A percentile compares a stretch with the other conserved stretches of the same genome.
These are phyloP conservation scores for Empidonax traillii DNA, from an alignment of 2,113 vertebrate genomes.

Conservation along the genomic window DNA sequence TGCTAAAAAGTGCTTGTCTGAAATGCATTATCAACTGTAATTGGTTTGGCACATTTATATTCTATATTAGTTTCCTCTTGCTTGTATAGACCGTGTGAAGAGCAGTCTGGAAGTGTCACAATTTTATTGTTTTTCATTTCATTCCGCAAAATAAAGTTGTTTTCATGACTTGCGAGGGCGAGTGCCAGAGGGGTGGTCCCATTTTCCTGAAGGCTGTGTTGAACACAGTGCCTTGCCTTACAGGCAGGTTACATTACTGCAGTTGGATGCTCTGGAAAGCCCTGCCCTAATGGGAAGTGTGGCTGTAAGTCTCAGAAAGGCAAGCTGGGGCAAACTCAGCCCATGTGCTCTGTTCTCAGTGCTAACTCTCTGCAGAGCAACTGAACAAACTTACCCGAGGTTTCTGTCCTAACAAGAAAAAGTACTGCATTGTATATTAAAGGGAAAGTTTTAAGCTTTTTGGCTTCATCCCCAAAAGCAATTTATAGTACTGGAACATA, in stretches of 20 bases:
- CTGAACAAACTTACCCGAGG: not conserved
- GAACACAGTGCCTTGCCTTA: not conserved
- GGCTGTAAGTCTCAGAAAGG: not conserved
- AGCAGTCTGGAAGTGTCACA: not conserved
- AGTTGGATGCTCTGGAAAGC: not conserved
- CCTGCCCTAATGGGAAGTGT: not conserved
- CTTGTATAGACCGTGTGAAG: not conserved
- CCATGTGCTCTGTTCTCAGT: accelerated
- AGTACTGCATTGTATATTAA: not conserved
- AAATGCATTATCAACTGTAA: not conserved
- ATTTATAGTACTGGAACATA: not conserved
- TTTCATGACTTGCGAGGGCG: not conserved
- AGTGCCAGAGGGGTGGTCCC: not conserved
- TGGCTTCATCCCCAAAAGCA: not conserved
- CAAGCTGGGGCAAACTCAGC: not conserved
- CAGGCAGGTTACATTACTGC: not conserved
- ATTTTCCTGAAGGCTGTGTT: not conserved
- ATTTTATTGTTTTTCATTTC: not conserved
- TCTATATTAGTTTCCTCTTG: not conserved
- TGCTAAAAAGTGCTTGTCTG: not conserved
- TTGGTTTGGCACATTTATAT: not conserved
- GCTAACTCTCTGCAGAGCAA: not conserved
- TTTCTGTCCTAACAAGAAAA: conserved; percentile 11
- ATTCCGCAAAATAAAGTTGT: not conserved
- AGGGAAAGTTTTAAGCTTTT: not conserved